Evolutionary conservation across 2,888 invertebrate genomes (phyloP).

Genomic region (Trachelus iudaicus): DNA sequence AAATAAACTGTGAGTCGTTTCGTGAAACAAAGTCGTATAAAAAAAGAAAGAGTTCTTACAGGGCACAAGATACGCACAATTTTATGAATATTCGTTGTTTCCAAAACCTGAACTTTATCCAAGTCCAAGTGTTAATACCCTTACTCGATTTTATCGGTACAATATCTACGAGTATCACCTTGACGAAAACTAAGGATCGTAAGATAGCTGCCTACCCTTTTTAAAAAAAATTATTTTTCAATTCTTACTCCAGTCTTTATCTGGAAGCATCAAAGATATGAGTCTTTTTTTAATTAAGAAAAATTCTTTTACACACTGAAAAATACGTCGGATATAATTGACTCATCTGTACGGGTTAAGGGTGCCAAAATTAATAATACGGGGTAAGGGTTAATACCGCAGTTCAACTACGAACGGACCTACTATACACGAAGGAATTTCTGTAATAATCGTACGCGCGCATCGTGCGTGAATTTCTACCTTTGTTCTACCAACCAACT

Average conservation of each 20-base stretch:
- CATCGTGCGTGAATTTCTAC: neutral
- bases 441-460: neutral
- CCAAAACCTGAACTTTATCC: neutral
- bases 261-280: too few species aligned
- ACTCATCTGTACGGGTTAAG: too few species aligned
- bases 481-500: neutral
- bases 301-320: too few species aligned
- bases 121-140: neutral
- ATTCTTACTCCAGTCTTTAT: too few species aligned
- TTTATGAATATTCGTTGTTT: neutral
- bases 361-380: too few species aligned
- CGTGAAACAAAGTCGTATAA: neutral
- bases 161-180: too few species aligned
- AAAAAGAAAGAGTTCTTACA: neutral
- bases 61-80: neutral
- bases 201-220: too few species aligned
- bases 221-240: too few species aligned
- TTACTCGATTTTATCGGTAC: too few species aligned
- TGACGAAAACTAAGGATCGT: too few species aligned
- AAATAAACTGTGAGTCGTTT: neutral
- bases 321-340: too few species aligned
- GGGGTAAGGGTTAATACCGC: neutral
- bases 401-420: neutral
- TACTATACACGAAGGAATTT: neutral
- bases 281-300: too few species aligned